A percentile compares a stretch with the other conserved stretches of the same genome.
phyloP scores from a whole-genome alignment of 2,113 vertebrate genomes.

The Proteles cristata region DNA sequence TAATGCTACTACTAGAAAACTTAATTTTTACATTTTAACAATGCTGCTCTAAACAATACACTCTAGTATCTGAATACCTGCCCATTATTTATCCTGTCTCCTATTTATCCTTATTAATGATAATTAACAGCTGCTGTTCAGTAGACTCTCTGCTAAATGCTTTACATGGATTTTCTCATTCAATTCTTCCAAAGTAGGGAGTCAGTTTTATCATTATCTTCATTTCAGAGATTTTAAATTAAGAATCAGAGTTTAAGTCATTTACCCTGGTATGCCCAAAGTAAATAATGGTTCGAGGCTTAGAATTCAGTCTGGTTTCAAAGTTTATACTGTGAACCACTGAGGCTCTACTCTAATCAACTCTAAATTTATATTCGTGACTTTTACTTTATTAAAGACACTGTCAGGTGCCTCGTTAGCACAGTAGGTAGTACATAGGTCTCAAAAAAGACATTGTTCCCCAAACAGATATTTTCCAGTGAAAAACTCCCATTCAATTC shows the following conservation, averaged over 20 bases:
- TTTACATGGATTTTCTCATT: not conserved
- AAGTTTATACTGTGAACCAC: not conserved
- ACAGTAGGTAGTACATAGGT: not conserved
- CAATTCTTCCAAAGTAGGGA: not conserved
- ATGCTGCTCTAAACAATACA: not conserved
- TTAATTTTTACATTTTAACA: not conserved
- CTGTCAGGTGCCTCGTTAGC: not conserved
- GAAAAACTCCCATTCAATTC: not conserved
- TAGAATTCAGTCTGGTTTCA: not conserved
- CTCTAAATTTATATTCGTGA: not conserved
- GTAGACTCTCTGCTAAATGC: not conserved
- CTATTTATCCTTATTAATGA: not conserved
- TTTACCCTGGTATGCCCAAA: not conserved
- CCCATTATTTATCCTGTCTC: not conserved
- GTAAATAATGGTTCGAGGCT: not conserved
- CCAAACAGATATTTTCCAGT: not conserved
- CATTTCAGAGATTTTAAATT: slow-evolving; percentile 38
- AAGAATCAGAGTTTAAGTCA: not conserved
- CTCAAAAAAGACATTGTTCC: not conserved
- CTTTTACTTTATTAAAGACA: slow-evolving; percentile 36
- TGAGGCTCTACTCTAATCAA: not conserved
- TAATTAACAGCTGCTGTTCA: not conserved
- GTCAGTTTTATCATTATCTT: not conserved
- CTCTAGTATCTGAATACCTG: not conserved
- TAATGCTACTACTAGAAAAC: not conserved